Evolutionary conservation across 1,140 invertebrate genomes (phyloP).

Genomic region (Laodelphax striatellus): DNA sequence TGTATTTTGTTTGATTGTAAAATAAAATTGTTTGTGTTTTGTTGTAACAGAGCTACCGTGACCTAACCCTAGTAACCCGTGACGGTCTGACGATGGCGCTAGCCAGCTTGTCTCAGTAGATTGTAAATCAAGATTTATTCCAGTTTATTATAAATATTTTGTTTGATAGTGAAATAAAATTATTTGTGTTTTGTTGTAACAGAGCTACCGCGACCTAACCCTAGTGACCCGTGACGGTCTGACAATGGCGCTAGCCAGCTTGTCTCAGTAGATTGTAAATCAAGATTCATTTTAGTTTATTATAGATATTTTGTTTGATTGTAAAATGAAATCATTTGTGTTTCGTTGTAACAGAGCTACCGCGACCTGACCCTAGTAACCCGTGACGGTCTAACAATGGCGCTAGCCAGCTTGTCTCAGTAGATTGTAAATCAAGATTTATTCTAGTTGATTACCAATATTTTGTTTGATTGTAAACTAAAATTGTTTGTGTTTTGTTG

Average conservation of each 20-base stretch:
- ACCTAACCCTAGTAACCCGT: constrained; percentile 76
- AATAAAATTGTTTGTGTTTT: not conserved
- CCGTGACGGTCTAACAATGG: constrained; percentile 73
- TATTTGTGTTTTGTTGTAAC: constrained; percentile 20
- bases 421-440: no score
- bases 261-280: constrained; percentile 75
- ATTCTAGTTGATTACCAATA: no score
- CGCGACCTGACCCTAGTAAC: constrained; percentile 81
- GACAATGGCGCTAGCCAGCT: constrained; percentile 60
- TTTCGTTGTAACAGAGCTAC: constrained; percentile 52
- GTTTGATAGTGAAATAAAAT: no score
- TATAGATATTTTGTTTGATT: no score
- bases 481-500: constrained; percentile 4
- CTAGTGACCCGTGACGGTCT: constrained; percentile 82
- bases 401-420: constrained; percentile 67
- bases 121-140: no score
- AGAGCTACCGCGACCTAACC: constrained; percentile 83
- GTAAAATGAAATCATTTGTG: no score
- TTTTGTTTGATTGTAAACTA: no score
- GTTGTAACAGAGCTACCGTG: constrained; percentile 62
- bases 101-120: constrained; percentile 66
- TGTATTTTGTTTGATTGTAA: no score
- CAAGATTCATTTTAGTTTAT: no score
- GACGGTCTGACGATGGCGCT: constrained; percentile 78
- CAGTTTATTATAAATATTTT: no score